These are phyloP conservation scores for Galbula dea DNA, from an alignment of 2,113 vertebrate genomes.

Conservation along the genomic window DNA sequence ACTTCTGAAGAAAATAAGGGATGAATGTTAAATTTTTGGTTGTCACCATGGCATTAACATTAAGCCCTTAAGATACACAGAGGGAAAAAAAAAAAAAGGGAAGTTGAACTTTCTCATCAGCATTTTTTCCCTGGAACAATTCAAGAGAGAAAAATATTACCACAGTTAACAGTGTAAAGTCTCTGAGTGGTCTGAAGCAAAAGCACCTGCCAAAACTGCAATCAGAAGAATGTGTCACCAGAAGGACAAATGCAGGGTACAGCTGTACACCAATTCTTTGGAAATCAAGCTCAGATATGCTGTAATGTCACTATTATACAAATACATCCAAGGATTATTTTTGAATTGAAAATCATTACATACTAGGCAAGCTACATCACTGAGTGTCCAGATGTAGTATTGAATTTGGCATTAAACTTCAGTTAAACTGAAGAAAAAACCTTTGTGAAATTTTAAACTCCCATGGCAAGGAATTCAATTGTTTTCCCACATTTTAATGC, in stretches of 20 bases:
- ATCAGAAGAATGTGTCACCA: slow-evolving; percentile 17
- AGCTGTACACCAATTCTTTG: not conserved
- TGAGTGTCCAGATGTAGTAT: not conserved
- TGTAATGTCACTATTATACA: not conserved
- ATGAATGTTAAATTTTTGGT: not conserved
- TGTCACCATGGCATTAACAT: not conserved
- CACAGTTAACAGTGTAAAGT: slow-evolving; percentile 40
- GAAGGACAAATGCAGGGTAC: not conserved
- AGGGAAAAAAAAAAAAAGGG: slow-evolving; percentile 19
- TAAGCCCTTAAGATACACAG: not conserved
- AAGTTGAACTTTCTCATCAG: slow-evolving; percentile 8
- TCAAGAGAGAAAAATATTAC: slow-evolving; percentile 53
- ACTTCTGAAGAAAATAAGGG: not conserved
- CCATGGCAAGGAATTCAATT: not conserved
- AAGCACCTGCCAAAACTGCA: slow-evolving; percentile 34
- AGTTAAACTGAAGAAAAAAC: slow-evolving; percentile 9
- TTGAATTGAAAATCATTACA: slow-evolving; percentile 12
- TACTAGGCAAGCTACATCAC: not conserved
- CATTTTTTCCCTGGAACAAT: slow-evolving; percentile 15
- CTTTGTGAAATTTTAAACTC: not conserved
- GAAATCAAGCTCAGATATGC: not conserved
- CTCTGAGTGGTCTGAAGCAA: slow-evolving; percentile 49
- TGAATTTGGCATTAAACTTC: slow-evolving; percentile 36
- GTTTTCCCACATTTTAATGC: not conserved
- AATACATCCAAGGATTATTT: not conserved